Evolutionary conservation across 2,888 invertebrate genomes (phyloP), one percentile per base, ranked within the genome.

Genomic region (Drosophila quinaria): DNA sequence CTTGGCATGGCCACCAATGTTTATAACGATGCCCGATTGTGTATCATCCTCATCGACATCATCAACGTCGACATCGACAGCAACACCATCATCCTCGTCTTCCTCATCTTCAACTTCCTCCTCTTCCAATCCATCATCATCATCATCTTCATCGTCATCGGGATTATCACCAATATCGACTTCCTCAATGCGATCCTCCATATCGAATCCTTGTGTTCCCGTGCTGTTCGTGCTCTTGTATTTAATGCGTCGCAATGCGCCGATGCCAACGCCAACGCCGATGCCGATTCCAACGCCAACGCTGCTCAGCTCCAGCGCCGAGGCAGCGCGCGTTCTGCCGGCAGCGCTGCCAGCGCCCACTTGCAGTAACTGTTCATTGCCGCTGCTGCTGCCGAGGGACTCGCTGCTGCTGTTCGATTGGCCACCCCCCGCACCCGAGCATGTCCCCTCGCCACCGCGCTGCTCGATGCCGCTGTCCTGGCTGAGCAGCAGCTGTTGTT

Each of bases 401-500:
- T 92, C 92, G 64, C 84, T 91, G 78, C 90, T 90, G 61, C 90
- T 89, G 74, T 65, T 89, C 66, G 63, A 90, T 58, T 68, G 91
- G 19, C 65, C 90, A 13, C 66, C 75, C 47, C 60, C 72, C 8
- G 50, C 74, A 1, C 81, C 72, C 13, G 47, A 46, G 41, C 37
- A 55, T 44, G 42, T 31, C 13, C 64, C 54, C 47, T 76, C 74
- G 22, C 62, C 65, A 47, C 72, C 87, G 60, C 90, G 90, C 56
- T 84, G 89, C 58, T 93, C 93, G 41, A 93, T 93, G 74, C 93
- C 93, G 59, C 92, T 92, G 72, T 93, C 93, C 67, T 92, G 92
- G 19, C 93, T 93, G 60, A 93, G 83, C 11, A 83, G 68, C 52
- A 92, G 60, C 46, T 64, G 69, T 39, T 67, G 62, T 33, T 73